These are phyloP conservation scores for Boulengeromyrus knoepffleri DNA, from an alignment of 2,113 vertebrate genomes.

Conservation along the genomic window DNA sequence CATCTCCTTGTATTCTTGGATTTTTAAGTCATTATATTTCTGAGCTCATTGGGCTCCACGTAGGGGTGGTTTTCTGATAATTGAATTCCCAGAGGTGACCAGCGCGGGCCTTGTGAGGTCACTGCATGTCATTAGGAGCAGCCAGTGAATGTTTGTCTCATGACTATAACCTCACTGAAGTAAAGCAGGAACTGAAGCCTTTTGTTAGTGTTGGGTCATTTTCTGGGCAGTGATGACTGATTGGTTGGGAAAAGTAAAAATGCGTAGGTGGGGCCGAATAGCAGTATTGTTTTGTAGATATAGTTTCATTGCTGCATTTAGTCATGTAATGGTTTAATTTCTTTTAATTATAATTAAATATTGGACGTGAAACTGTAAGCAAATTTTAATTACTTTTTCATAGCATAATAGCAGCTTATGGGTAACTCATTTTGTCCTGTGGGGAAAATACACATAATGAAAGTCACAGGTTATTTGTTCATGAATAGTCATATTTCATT, in stretches of 20 bases:
- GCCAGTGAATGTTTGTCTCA: not conserved
- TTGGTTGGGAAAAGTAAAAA: not conserved
- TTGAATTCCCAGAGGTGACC: not conserved
- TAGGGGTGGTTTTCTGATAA: not conserved
- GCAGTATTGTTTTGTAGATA: not conserved
- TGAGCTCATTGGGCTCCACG: not conserved
- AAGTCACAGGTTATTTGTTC: not conserved
- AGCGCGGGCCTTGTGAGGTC: not conserved
- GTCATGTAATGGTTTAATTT: not conserved
- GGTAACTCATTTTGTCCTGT: not conserved
- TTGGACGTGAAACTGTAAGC: not conserved
- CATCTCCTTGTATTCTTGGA: not conserved
- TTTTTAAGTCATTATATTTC: not conserved
- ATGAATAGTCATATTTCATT: not conserved
- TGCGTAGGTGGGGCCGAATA: not conserved
- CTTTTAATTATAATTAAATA: not conserved
- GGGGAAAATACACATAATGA: not conserved
- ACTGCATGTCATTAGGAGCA: not conserved
- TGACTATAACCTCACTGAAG: not conserved
- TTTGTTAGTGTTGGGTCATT: not conserved
- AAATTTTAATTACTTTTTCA: not conserved
- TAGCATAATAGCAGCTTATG: not conserved
- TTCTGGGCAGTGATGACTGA: not conserved
- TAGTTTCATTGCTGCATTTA: not conserved
- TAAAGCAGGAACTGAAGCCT: not conserved